A percentile compares a stretch with the other conserved stretches of the same genome.
phyloP scores from a whole-genome alignment of 1,140 invertebrate species.

The Odontomachus brunneus region DNA sequence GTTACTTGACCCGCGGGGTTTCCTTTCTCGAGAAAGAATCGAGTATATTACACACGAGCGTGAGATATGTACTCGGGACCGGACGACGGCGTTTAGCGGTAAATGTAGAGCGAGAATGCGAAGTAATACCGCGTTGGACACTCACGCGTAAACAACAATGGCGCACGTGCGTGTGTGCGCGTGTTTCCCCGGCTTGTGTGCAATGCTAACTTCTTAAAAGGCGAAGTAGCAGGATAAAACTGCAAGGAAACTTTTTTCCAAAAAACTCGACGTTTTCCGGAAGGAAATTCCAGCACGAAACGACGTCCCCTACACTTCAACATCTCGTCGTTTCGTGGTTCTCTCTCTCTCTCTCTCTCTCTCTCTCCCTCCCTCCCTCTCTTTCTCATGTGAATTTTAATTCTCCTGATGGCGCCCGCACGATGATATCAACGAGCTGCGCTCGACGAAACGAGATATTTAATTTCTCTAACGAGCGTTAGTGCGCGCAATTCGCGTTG shows the following conservation, averaged over 20 bases:
- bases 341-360: no score
- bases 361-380: no score
- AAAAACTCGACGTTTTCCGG: no score
- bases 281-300: no score
- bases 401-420: no score
- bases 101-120: constrained; percentile 40
- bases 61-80: background rate
- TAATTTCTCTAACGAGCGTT: background rate
- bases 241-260: no score
- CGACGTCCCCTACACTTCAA: no score
- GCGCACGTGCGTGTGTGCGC: background rate
- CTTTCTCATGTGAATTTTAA: no score
- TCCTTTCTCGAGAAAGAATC: background rate
- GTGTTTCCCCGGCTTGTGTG: background rate
- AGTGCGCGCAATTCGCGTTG: background rate
- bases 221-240: background rate
- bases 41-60: constrained; percentile 42
- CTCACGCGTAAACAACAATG: constrained; percentile 28
- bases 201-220: background rate
- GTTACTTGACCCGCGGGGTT: no score
- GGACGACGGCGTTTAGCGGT: constrained; percentile 29
- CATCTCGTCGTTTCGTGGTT: no score
- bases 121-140: constrained; percentile 8
- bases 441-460: background rate
- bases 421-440: background rate